Evolutionary conservation across 2,888 invertebrate species (phyloP), one percentile per base, ranked within the genome.

Genomic region (Crocallis elinguaria): DNA sequence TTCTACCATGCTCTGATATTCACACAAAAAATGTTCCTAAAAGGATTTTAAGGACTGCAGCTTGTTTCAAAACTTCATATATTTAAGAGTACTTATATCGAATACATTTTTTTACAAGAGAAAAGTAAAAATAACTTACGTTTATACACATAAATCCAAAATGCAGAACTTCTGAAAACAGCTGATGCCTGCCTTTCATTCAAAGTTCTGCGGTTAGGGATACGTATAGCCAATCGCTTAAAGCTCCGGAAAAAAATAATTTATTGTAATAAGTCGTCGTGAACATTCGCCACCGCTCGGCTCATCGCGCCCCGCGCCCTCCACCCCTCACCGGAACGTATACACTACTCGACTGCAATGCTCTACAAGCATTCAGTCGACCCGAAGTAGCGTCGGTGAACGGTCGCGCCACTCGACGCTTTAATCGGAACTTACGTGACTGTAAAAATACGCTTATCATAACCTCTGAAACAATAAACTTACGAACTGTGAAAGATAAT

Each of bases 201-300:
- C 77, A 82, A 85, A 84, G 71, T 84, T 83, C 27, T 82, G 81
- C 73, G 80, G 80, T 79, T 74, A 65, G 59, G 68, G 66, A 77
- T 77, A 79, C 78, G 77, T 73, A 75, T 75, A 79, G 77, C 77
- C 82, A 84, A 86, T 84, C 79, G 83, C 79, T 79, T 77, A 81
- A 86, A 88, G 84, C 85, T 84, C 77, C 77, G 82, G 82, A 82
- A 88, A 87, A 29, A 87, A 86, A 88, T 86, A 85, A 89, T 88
- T 88, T 89, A 88, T 88, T 89, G 84, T 89, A 88, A 88, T 89
- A 88, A 87, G 86, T 84, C 84, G 77, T 90, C 91, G 92, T 86
- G 86, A 83, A 81, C 84, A 82, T 82, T 92, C 92, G 92, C 88
- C 86, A 82, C 84, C 77, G 77, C 80, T 92, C 92, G 91, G 87